Evolutionary conservation across 2,113 vertebrate genomes (phyloP).

Genomic region (Marmota flaviventris): DNA sequence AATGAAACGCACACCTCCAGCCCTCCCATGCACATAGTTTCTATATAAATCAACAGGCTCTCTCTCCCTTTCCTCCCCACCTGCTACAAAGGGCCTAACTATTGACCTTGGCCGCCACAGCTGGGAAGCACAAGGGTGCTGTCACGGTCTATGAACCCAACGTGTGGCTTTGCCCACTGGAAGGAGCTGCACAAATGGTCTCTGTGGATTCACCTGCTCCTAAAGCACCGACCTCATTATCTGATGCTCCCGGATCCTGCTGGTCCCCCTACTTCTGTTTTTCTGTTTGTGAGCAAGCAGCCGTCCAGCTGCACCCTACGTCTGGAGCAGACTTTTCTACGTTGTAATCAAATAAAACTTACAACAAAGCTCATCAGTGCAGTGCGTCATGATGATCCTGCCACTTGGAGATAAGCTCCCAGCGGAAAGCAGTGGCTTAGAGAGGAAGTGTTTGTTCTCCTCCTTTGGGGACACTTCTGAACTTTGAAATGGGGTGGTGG

Average conservation of each 20-base stretch:
- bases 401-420: slow-evolving; percentile 45
- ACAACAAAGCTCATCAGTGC: slow-evolving; percentile 62
- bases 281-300: slow-evolving; percentile 6
- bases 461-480: slow-evolving; percentile 47
- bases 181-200: not conserved
- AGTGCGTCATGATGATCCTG: slow-evolving; percentile 37
- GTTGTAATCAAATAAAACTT: slow-evolving; percentile 74
- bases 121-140: not conserved
- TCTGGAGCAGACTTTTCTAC: slow-evolving; percentile 18
- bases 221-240: slow-evolving; percentile 16
- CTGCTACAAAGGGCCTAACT: not conserved
- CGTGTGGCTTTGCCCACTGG: not conserved
- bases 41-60: not conserved
- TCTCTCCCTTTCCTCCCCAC: not conserved
- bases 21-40: not conserved
- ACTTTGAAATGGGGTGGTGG: slow-evolving; percentile 9
- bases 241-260: slow-evolving; percentile 12
- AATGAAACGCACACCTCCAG: not conserved
- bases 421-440: not conserved
- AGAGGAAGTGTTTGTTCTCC: not conserved
- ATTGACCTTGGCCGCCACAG: not conserved
- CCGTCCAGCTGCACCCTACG: slow-evolving; percentile 1
- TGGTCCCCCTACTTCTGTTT: not conserved
- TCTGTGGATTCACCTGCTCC: slow-evolving; percentile 37
- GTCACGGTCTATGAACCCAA: not conserved